Evolutionary conservation across 2,113 vertebrate species (phyloP).

Genomic region (Gallinago undulata): DNA sequence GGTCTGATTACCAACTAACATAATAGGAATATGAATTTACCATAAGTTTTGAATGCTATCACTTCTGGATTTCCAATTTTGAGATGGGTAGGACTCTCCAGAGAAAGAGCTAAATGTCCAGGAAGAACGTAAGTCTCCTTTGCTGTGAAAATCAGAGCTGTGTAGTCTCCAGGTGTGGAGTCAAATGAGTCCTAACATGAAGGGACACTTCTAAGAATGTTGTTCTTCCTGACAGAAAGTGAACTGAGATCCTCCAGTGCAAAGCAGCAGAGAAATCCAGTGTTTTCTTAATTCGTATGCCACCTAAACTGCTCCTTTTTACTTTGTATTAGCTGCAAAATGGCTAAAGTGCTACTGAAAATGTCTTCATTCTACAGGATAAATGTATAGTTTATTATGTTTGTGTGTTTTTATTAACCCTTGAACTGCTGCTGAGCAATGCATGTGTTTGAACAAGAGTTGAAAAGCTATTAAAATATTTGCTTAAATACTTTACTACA

Average conservation of each 20-base stretch:
- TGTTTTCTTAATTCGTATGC: not conserved
- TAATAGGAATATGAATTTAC: not conserved
- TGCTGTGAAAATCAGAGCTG: not conserved
- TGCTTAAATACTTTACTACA: constrained; percentile 36
- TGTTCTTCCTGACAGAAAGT: constrained; percentile 1
- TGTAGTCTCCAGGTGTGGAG: not conserved
- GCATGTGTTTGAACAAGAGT: constrained; percentile 37
- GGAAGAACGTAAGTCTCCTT: not conserved
- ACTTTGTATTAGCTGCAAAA: not conserved
- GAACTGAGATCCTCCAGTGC: not conserved
- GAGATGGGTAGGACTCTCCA: not conserved
- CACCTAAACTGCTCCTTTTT: not conserved
- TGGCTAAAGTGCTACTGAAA: not conserved
- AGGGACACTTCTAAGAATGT: not conserved
- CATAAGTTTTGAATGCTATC: not conserved
- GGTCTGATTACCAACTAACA: not conserved
- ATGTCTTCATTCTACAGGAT: not conserved
- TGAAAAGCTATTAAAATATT: constrained; percentile 61
- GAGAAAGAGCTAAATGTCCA: not conserved
- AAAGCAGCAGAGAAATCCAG: not conserved
- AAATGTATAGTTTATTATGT: not conserved
- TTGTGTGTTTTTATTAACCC: constrained; percentile 49
- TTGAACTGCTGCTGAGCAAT: constrained; percentile 15
- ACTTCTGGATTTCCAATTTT: not conserved
- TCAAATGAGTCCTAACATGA: not conserved